Evolutionary conservation across 2,113 vertebrate species (phyloP), one percentile per base, ranked within the genome.

Genomic region (Agapornis roseicollis): DNA sequence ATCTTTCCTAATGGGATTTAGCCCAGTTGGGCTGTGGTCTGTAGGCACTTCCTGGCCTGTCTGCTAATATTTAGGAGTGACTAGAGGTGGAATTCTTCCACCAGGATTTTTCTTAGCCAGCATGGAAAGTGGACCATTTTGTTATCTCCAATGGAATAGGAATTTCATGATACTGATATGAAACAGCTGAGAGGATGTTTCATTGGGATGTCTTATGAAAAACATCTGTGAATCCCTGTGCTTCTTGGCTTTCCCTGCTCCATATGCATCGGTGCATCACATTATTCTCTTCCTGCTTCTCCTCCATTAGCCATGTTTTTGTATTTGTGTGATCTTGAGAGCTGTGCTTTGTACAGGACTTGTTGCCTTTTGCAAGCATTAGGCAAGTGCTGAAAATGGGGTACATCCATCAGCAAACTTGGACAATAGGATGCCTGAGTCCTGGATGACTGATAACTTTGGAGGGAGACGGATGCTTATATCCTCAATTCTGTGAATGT

Each of bases 101-200:
- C 10, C 53, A 88, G 80, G 80, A 96, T 71, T 93, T 74, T 90
- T 92, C 47, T 50, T 41, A 93, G 60, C 37, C 72, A 88, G 39
- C 0, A 1, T 68, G 76, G 88, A 92, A 94, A 85, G 86, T 13
- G 49, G 37, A 88, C 37, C 33, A 39, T 50, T 93, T 80, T 90
- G 22, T 70, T 84, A 60, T 80, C 80, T 80, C 39, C 12, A 28
- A 74, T 35, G 41, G 83, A 93, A 63, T 0, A 88, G 76, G 64
- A 88, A 68, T 88, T 90, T 77, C 74, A 58, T 0, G 0, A 65
- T 78, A 49, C 29, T 92, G 88, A 93, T 78, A 90, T 8, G 50
- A 95, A 96, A 85, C 69, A 92, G 42, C 82, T 90, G 76, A 95
- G 37, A 73, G 17, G 50, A 93, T 66, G 41, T 78, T 93, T 94